Percentiles rank a stretch among this genome's conserved stretches.
Evolutionary conservation across 2,113 vertebrate genomes (phyloP).

Genomic region (Brienomyrus longianalis): DNA sequence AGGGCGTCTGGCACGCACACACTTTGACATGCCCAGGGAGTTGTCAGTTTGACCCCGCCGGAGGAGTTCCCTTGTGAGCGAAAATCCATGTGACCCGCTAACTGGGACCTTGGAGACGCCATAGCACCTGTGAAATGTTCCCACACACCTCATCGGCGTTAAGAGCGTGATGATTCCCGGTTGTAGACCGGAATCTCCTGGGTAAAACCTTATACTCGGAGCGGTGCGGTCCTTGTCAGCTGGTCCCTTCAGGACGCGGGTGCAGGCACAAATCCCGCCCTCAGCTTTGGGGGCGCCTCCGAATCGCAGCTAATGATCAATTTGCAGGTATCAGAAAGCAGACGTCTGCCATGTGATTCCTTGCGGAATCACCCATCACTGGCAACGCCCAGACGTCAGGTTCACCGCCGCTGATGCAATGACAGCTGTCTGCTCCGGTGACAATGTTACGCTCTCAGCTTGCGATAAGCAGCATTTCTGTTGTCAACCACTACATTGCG

Average conservation of each 20-base stretch:
- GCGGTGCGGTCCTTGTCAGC: not conserved
- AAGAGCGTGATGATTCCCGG: not conserved
- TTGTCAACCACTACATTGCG: not conserved
- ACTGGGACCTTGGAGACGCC: not conserved
- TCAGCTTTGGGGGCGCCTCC: not conserved
- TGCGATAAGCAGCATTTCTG: not conserved
- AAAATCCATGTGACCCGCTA: not conserved
- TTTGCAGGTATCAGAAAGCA: not conserved
- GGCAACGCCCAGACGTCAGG: not conserved
- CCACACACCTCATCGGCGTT: not conserved
- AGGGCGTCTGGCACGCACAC: not conserved
- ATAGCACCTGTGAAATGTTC: not conserved
- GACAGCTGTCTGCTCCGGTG: not conserved
- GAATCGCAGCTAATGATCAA: not conserved
- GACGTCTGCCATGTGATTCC: not conserved
- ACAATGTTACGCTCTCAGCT: not conserved
- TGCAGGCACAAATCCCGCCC: not conserved
- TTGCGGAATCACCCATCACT: not conserved
- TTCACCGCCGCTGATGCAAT: not conserved
- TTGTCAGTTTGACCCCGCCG: not conserved
- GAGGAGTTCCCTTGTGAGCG: not conserved
- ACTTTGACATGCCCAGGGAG: not conserved
- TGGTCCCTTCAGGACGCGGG: not conserved
- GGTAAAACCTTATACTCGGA: not conserved
- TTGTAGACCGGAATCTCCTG: not conserved